Evolutionary conservation across 1,140 invertebrate species (phyloP).

Genomic region (Anastrepha obliqua): DNA sequence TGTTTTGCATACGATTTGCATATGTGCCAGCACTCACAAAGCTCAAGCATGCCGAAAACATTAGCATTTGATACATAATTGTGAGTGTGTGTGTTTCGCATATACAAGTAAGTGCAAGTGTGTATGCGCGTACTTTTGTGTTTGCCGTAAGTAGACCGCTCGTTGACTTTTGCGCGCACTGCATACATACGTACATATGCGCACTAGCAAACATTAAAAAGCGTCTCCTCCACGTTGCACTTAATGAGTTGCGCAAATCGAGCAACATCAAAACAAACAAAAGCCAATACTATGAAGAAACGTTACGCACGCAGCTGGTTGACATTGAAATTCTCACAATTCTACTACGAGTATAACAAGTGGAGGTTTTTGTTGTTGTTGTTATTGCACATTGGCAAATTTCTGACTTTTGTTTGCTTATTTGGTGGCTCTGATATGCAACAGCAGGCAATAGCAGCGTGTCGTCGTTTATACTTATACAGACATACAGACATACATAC

Average conservation of each 20-base stretch:
- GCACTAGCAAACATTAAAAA: background rate
- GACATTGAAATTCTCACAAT: constrained; percentile 20
- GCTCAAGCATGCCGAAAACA: too few relatives aligned
- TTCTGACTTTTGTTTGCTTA: constrained; percentile 8
- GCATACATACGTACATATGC: background rate
- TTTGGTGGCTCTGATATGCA: background rate
- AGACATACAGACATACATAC: background rate
- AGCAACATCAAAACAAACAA: background rate
- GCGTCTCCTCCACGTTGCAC: background rate
- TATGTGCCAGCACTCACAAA: too few relatives aligned
- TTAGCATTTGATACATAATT: too few relatives aligned
- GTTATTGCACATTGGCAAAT: background rate
- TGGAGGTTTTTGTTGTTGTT: background rate
- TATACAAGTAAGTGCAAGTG: background rate
- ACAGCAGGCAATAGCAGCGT: constrained; percentile 6
- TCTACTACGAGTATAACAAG: background rate
- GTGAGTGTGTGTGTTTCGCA: too few relatives aligned
- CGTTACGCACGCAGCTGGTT: background rate
- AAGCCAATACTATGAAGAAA: background rate
- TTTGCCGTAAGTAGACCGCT: background rate
- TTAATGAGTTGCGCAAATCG: constrained; percentile 5
- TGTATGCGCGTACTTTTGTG: background rate
- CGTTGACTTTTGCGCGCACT: background rate
- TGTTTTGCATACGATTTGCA: too few relatives aligned
- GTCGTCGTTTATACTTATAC: background rate